Evolutionary conservation across 2,797 vertebrate genomes (phyloP), one percentile per base, ranked within the genome.

Genomic region (Ctenochaetus hawaiiensis): DNA sequence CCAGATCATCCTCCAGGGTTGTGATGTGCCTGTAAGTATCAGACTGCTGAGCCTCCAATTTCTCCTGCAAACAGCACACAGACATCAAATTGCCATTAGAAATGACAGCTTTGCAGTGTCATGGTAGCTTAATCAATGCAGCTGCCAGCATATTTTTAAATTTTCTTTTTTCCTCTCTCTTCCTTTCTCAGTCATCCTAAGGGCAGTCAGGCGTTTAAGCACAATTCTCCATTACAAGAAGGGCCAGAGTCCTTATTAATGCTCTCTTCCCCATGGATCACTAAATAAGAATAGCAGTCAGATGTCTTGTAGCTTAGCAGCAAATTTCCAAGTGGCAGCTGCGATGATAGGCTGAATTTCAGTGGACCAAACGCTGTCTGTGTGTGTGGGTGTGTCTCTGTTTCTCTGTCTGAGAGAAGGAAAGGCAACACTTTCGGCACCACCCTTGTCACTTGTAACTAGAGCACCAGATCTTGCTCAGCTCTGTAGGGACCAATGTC

Each of bases 21-120:
- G 97, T 97, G 72, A 98, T 96, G 83, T 97, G 98, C 63, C 94
- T 95, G 78, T 96, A 96, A 53, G 96, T 95, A 45, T 98, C 97
- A 0, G 96, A 96, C 81, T 98, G 97, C 80, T 98, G 98, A 1
- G 81, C 70, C 80, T 98, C 96, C 53, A 96, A 96, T 93, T 98
- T 99, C 78, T 98, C 98, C 98, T 99, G 82, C 65, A 76, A 76
- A 64, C 17, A 77, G 17, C 16, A 78, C 47, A 60, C 18, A 56
- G 2, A 51, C 13, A 60, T 57, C 22, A 49, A 70, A 78, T 1
- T 3, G 8, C 56, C 49, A 76, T 0, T 1, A 3, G 26, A 23
- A 34, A 17, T 16, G 13, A 5, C 8, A 20, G 26, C 26, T 30
- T 30, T 30, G 26, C 58, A 68, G 20, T 22, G 41, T 62, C 44